Evolutionary conservation across 2,888 invertebrate genomes (phyloP).

Genomic region (Plusia festucae): DNA sequence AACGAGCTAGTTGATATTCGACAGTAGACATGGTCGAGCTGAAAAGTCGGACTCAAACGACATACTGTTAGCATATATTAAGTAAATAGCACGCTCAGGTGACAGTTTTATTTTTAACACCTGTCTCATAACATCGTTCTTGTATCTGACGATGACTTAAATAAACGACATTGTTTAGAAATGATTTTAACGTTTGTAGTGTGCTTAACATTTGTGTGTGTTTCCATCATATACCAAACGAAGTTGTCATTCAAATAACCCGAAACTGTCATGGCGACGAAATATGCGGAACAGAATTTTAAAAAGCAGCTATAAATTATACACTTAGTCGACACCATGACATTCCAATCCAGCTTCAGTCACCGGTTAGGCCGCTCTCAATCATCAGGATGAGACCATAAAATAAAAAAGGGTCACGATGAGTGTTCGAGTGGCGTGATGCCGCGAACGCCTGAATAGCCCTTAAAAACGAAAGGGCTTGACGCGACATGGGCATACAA

Average conservation of each 20-base stretch:
- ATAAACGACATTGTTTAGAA: not conserved
- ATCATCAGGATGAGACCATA: conserved; percentile 51
- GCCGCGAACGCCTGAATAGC: conserved; percentile 40
- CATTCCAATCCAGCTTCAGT: conserved; percentile 55
- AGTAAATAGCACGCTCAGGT: conserved; percentile 4
- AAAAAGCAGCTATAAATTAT: conserved; percentile 37
- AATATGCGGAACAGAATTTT: conserved; percentile 12
- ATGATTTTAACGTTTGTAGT: not conserved
- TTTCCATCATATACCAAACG: not conserved
- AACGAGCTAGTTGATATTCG: conserved; percentile 4
- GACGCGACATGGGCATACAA: conserved; percentile 49
- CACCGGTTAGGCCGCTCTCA: conserved; percentile 31
- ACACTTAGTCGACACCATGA: conserved; percentile 39
- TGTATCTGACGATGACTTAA: not conserved
- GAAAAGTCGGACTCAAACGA: not conserved
- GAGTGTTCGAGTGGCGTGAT: conserved; percentile 36
- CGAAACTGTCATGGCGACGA: conserved; percentile 14
- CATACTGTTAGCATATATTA: conserved; percentile 4
- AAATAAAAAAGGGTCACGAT: conserved; percentile 29
- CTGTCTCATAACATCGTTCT: conserved; percentile 4
- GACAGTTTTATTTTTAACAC: conserved; percentile 4
- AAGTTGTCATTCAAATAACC: not conserved
- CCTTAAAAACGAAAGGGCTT: conserved; percentile 61
- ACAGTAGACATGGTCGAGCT: not conserved
- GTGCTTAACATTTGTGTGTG: not conserved